Base-by-base conservation (phyloP, 2,888 invertebrate species). In the Mayetiola destructor region DNA sequence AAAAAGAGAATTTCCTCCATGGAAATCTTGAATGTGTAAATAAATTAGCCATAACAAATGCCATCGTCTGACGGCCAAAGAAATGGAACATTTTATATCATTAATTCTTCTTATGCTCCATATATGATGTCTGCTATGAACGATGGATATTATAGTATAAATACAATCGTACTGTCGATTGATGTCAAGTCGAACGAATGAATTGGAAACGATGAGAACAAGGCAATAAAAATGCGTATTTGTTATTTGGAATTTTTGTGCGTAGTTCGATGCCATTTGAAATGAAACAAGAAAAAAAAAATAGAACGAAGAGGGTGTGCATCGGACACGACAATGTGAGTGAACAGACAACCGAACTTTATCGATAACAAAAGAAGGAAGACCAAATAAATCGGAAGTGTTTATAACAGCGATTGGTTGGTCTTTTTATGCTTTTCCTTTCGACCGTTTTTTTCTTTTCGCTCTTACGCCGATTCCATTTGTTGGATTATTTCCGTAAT, bases 1-100 rank as follows among this genome's bases (percentile, higher is more conserved):
- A n/a, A n/a, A n/a, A n/a, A n/a, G n/a, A n/a, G 23, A 40, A 48
- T 27, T 48, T 48, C 27, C 48, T 14, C n/a, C 27, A 48, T 27
- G 48, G 48, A 48, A 48, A 48, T 27, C 48, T n/a, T 27, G 48
- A 27, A 48, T 48, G 48, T 27, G 12, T 27, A 48, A 48, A 48
- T 48, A 48, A 27, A 48, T 48, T 48, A 48, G 48, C 48, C n/a
- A n/a, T 27, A 27, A 48, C n/a, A 48, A n/a, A 48, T 48, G 48
- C 16, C n/a, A 27, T n/a, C 27, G 16, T 6, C 27, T n/a, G 16
- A 16, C 16, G n/a, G 9, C n/a, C 21, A 48, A 48, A n/a, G 48
- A 48, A 27, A 48, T 23, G 27, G 27, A 48, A 48, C 23, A 48
- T 27, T 48, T 48, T 27, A 16, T 16, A 48, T 48, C 48, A 48